These are phyloP conservation scores for Xestia xanthographa DNA, from an alignment of 2,888 invertebrate genomes.

Conservation along the genomic window DNA sequence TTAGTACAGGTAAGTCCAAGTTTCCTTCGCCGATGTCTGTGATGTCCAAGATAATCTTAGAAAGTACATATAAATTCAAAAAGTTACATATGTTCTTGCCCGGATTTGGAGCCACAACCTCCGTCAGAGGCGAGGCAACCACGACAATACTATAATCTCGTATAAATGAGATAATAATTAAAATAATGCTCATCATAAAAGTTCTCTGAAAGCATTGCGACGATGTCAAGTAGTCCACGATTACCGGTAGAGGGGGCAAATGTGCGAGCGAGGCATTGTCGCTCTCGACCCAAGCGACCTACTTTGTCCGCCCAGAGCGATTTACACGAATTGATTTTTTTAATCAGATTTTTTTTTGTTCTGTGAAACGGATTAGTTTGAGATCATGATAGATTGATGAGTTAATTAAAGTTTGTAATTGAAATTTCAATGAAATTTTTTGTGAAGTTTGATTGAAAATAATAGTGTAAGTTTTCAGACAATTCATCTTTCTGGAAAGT, in stretches of 20 bases:
- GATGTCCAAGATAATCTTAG: too few species aligned
- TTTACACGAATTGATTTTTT: slow-evolving; percentile 70
- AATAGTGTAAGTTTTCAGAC: slow-evolving; percentile 1
- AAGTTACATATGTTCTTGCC: too few species aligned
- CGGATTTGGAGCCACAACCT: too few species aligned
- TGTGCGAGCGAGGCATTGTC: slow-evolving; percentile 78
- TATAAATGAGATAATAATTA: slow-evolving; percentile 44
- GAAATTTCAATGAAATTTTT: neutral
- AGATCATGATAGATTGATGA: slow-evolving; percentile 1
- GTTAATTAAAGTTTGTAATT: neutral
- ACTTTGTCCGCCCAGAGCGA: slow-evolving; percentile 73
- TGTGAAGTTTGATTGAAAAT: slow-evolving; percentile 6
- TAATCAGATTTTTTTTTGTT: slow-evolving; percentile 28
- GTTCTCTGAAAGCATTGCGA: slow-evolving; percentile 51
- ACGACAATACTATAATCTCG: neutral
- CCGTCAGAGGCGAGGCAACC: too few species aligned
- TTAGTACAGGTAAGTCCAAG: too few species aligned
- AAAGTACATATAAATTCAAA: too few species aligned
- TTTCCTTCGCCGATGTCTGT: too few species aligned
- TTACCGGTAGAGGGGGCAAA: slow-evolving; percentile 71
- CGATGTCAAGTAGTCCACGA: slow-evolving; percentile 72
- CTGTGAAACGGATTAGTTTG: neutral
- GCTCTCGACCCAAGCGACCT: slow-evolving; percentile 77
- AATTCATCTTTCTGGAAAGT: neutral
- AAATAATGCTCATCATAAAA: slow-evolving; percentile 46